Conservation (phyloP, 2,888 invertebrate genomes). For the Limenitis camilla region DNA sequence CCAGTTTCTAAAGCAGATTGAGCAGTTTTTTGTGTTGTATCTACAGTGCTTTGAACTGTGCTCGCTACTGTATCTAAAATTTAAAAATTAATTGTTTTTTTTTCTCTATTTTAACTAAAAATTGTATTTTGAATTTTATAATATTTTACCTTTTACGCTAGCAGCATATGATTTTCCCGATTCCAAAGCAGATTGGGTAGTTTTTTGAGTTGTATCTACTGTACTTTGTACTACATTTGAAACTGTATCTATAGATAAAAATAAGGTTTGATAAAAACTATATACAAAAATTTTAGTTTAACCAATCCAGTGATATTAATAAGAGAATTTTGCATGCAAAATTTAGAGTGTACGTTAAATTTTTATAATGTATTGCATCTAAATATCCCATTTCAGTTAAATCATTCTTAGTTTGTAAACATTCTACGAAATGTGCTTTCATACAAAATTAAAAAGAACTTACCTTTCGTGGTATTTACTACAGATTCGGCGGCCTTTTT, state of each 20-base stretch:
- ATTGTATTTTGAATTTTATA: not conserved
- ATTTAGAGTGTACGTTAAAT: slow-evolving; percentile 1
- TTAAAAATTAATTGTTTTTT: not conserved
- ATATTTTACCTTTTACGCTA: slow-evolving; percentile 24
- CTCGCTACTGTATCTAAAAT: slow-evolving; percentile 48
- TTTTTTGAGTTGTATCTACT: slow-evolving; percentile 36
- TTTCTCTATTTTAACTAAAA: not conserved
- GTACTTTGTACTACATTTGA: slow-evolving; percentile 23
- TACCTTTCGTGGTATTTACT: slow-evolving; percentile 61
- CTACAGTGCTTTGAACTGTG: too few relatives aligned
- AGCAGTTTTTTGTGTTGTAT: slow-evolving; percentile 39
- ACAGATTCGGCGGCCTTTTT: slow-evolving; percentile 66
- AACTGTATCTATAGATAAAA: slow-evolving; percentile 33
- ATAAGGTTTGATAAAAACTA: not conserved
- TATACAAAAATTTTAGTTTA: not conserved
- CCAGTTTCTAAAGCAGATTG: slow-evolving; percentile 32
- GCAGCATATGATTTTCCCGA: slow-evolving; percentile 25
- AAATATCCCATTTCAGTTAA: not conserved
- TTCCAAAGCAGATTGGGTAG: slow-evolving; percentile 38
- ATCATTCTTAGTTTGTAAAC: too few relatives aligned
- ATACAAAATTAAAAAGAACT: slow-evolving; percentile 23
- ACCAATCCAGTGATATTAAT: not conserved
- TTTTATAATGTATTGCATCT: not conserved
- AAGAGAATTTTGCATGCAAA: slow-evolving; percentile 1
- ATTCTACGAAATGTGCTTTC: not conserved